phyloP scores from a whole-genome alignment of 2,113 vertebrate species.

The Esox niger region DNA sequence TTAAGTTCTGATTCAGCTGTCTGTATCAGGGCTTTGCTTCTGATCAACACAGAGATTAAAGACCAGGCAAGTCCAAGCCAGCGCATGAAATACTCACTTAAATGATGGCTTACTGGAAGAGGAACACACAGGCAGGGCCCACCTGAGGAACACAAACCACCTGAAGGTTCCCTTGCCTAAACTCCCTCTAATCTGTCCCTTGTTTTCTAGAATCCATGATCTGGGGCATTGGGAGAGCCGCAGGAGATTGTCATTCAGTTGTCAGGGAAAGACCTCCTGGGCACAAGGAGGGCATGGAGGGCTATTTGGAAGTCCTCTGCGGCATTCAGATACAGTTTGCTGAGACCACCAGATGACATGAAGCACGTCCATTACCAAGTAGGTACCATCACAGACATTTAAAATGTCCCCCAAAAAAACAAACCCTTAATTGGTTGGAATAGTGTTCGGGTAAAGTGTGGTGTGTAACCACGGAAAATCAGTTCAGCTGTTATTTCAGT shows the following conservation, averaged over 20 bases:
- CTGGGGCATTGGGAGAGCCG: not conserved
- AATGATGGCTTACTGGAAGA: not conserved
- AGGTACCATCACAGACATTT: slow-evolving; percentile 19
- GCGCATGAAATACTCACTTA: not conserved
- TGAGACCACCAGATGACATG: slow-evolving; percentile 14
- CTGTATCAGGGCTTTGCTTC: not conserved
- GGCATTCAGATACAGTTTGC: slow-evolving; percentile 8
- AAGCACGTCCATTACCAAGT: slow-evolving; percentile 28
- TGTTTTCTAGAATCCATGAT: slow-evolving; percentile 1
- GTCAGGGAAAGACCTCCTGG: not conserved
- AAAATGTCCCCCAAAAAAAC: slow-evolving; percentile 17
- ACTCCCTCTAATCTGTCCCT: slow-evolving; percentile 12
- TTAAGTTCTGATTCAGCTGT: not conserved
- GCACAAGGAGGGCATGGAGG: no score
- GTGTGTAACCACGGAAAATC: not conserved
- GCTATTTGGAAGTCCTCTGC: no score
- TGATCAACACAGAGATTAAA: not conserved
- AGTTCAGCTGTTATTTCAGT: slow-evolving; percentile 3
- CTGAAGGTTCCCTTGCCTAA: not conserved
- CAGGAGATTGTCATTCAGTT: slow-evolving; percentile 1
- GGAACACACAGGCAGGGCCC: slow-evolving; percentile 1
- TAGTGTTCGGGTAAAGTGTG: not conserved
- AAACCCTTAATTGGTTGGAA: slow-evolving; percentile 26
- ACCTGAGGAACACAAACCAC: slow-evolving; percentile 3
- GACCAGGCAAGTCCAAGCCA: not conserved